These are phyloP conservation scores for Carlito syrichta DNA, from an alignment of 2,113 vertebrate species.

Conservation along the genomic window DNA sequence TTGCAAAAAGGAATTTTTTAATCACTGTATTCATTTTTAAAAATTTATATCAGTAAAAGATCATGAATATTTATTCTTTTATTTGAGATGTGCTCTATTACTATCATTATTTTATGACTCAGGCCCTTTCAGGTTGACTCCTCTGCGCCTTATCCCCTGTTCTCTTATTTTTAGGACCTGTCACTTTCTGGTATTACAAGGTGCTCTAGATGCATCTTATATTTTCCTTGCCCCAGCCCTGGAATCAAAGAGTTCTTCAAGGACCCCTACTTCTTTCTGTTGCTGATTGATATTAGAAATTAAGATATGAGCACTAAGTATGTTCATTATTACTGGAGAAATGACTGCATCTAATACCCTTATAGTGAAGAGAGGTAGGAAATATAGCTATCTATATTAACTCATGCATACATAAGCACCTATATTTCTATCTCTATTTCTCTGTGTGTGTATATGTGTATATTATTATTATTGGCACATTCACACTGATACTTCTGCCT, in stretches of 20 bases:
- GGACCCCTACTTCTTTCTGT: neutral
- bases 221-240: neutral
- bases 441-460: neutral
- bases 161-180: neutral
- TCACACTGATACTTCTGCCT: no score
- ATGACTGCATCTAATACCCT: neutral
- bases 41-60: neutral
- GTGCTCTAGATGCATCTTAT: neutral
- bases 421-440: neutral
- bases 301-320: neutral
- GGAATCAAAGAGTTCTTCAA: neutral
- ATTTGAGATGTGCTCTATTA: neutral
- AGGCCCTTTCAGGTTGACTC: neutral
- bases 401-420: neutral
- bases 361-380: neutral
- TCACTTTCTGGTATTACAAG: neutral
- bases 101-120: neutral
- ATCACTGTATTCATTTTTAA: neutral
- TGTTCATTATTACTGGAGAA: neutral
- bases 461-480: no score
- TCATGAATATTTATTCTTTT: neutral
- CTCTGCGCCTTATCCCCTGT: neutral
- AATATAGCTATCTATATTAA: neutral
- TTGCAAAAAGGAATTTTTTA: neutral
- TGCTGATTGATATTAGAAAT: neutral